phyloP scores from a whole-genome alignment of 2,797 vertebrate genomes.

The Bufotes viridis region DNA sequence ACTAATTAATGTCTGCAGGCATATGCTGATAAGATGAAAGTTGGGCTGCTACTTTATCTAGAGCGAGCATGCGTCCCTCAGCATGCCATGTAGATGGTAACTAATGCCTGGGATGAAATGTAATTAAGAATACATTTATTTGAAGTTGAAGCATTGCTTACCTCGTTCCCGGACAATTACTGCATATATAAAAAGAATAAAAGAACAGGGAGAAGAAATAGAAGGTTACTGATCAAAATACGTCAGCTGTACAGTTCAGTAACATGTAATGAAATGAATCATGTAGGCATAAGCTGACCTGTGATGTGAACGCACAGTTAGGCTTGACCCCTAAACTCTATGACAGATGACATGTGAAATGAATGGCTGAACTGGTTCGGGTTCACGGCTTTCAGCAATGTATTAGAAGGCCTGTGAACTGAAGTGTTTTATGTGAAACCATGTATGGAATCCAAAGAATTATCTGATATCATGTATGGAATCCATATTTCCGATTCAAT shows the following conservation, averaged over 20 bases:
- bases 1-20: conserved; percentile 41
- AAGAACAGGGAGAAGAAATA: not conserved
- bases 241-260: not conserved
- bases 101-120: conserved; percentile 1
- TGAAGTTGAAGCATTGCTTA: conserved; percentile 74
- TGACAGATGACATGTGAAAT: not conserved
- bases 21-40: conserved; percentile 24
- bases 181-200: conserved; percentile 80
- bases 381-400: not conserved
- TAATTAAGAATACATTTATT: conserved; percentile 33
- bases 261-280: not conserved
- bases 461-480: not conserved
- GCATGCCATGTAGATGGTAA: conserved; percentile 10
- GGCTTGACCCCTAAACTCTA: not conserved
- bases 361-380: not conserved
- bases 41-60: conserved; percentile 16
- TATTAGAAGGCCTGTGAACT: not conserved
- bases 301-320: not conserved
- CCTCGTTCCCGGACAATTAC: conserved; percentile 99
- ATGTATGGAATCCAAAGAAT: not conserved
- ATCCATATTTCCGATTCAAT: too few relatives aligned
- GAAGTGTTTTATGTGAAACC: not conserved
- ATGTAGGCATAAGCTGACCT: not conserved
- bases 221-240: conserved; percentile 9
- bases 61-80: conserved; percentile 7